Percentiles rank a stretch among this genome's conserved stretches.
Conservation (phyloP, 2,888 invertebrate species). For the Odontothrips loti region DNA sequence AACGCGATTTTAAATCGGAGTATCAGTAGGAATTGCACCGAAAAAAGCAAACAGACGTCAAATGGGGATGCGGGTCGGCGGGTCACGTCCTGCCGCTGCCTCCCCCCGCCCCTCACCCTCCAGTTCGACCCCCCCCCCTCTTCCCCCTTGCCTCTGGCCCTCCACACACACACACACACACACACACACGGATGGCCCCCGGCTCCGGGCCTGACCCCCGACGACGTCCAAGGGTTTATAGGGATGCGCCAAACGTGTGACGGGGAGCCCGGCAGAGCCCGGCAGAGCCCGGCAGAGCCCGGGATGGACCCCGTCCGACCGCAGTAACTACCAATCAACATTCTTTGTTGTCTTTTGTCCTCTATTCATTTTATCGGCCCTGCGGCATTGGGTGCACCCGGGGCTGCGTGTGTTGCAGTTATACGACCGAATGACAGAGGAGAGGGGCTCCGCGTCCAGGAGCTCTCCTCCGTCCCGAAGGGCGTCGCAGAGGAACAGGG, state of each 20-base stretch:
- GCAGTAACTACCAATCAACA: conserved; percentile 25
- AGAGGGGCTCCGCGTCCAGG: not conserved
- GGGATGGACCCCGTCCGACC: conserved; percentile 3
- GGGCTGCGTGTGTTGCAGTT: too few species aligned
- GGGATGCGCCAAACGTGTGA: not conserved
- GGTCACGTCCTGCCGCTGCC: not conserved
- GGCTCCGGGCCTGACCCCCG: not conserved
- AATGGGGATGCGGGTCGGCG: not conserved
- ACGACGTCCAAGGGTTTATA: not conserved
- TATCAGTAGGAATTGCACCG: not conserved
- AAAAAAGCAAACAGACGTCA: conserved; percentile 7
- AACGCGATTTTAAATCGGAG: not conserved
- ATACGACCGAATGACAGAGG: too few species aligned
- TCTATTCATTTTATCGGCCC: not conserved
- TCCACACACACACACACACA: not conserved
- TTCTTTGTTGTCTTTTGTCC: conserved; percentile 12
- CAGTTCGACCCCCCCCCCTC: not conserved
- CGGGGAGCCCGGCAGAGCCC: not conserved
- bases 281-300: too few species aligned
- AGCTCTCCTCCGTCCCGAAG: not conserved
- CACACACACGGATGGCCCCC: not conserved
- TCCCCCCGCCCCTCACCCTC: not conserved
- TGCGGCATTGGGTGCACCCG: too few species aligned
- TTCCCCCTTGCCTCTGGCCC: not conserved
- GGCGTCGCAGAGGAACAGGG: not conserved